Evolutionary conservation across 2,888 invertebrate species (phyloP).

Genomic region (Drosophila recens): DNA sequence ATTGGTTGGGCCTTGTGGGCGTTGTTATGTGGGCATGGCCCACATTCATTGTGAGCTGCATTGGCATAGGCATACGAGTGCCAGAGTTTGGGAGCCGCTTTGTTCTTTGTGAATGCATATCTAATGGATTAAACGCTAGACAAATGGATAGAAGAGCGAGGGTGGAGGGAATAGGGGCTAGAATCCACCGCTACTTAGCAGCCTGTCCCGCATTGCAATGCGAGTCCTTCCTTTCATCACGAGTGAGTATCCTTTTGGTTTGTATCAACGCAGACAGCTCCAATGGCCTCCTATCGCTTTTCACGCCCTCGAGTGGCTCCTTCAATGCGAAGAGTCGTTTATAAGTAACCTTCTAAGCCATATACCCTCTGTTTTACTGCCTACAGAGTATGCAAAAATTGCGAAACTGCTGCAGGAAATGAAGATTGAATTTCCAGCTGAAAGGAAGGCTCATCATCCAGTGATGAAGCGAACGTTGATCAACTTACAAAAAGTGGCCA

Average conservation of each 20-base stretch:
- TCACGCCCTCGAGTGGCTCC: constrained; percentile 10
- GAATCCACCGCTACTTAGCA: constrained; percentile 24
- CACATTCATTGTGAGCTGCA: constrained; percentile 50
- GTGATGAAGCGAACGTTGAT: constrained; percentile 48
- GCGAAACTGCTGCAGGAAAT: constrained; percentile 53
- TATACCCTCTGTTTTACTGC: neutral
- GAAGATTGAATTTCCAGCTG: constrained; percentile 54
- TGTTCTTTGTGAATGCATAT: constrained; percentile 66
- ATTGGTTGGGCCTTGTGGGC: constrained; percentile 31
- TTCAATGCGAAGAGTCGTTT: neutral
- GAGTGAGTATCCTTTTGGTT: constrained; percentile 13
- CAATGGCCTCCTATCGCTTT: constrained; percentile 18
- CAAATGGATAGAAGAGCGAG: constrained; percentile 26
- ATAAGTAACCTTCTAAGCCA: constrained; percentile 4
- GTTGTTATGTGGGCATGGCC: constrained; percentile 31
- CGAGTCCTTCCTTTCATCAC: constrained; percentile 17
- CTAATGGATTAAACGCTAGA: constrained; percentile 65
- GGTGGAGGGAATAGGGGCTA: neutral
- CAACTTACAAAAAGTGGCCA: constrained; percentile 53
- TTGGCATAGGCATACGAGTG: constrained; percentile 25
- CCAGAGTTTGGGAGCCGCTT: constrained; percentile 32
- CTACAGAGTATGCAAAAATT: constrained; percentile 29
- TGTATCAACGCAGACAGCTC: constrained; percentile 20
- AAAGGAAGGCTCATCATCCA: constrained; percentile 57
- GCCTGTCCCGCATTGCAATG: constrained; percentile 45